These are phyloP conservation scores for Thysanoteuthis rhombus DNA, from an alignment of 2,888 invertebrate genomes.

Conservation along the genomic window DNA sequence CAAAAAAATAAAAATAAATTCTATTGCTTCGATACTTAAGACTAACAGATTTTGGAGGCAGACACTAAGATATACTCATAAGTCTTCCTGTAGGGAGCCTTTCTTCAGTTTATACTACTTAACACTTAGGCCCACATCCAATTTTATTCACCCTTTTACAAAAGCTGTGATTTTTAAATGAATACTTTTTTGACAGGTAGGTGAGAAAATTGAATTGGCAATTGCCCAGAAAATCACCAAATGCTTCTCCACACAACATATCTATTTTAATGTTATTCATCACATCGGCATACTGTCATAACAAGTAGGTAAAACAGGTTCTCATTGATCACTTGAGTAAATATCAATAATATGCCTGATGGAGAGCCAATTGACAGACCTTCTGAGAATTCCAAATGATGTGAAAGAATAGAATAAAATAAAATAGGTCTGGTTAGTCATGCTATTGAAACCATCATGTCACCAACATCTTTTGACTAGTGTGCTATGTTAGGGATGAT, in stretches of 20 bases:
- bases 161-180: not conserved
- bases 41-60: not conserved
- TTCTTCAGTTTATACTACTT: not conserved
- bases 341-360: not conserved
- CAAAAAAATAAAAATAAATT: too few species aligned
- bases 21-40: not conserved
- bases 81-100: not conserved
- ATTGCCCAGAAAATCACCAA: not conserved
- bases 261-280: not conserved
- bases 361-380: not conserved
- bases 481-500: too few species aligned
- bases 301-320: not conserved
- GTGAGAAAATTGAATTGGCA: not conserved
- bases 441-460: too few species aligned
- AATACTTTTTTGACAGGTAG: not conserved
- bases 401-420: too few species aligned
- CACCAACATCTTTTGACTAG: too few species aligned
- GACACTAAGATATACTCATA: not conserved
- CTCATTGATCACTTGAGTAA: not conserved
- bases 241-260: not conserved
- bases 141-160: not conserved
- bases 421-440: too few species aligned
- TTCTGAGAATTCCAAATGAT: not conserved
- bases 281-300: not conserved
- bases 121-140: not conserved